phyloP scores from a whole-genome alignment of 92 coral and sea anemone genomes.

The Zoanthus sociatus region DNA sequence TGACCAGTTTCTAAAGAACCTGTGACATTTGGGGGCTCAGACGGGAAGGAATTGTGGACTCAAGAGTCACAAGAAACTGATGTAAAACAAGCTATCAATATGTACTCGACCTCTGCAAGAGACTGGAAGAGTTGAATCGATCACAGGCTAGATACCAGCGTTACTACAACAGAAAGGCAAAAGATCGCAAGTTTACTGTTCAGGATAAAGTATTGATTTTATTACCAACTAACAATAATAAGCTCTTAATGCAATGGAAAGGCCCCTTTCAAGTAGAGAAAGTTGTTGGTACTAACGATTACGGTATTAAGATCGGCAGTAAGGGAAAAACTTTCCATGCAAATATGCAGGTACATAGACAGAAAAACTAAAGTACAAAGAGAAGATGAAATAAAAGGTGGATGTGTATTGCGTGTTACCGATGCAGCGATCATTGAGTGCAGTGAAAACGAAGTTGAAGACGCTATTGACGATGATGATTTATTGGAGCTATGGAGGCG shows the following conservation, averaged over 20 bases:
- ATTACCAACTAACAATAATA: slow-evolving; percentile 40
- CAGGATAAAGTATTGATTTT: too few species aligned
- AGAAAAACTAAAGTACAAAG: slow-evolving; percentile 3
- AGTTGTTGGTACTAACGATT: not conserved
- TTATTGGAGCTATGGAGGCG: too few species aligned
- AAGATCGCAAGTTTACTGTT: too few species aligned
- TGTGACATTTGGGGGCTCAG: too few species aligned
- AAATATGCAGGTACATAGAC: slow-evolving; percentile 45
- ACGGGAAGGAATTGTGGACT: not conserved
- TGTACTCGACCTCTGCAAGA: not conserved
- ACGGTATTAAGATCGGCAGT: too few species aligned
- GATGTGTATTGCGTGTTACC: slow-evolving; percentile 22
- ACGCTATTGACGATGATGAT: too few species aligned
- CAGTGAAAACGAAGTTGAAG: slow-evolving; percentile 17
- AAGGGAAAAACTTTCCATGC: slow-evolving; percentile 44
- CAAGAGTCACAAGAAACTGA: too few species aligned
- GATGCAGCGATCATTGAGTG: slow-evolving; percentile 44
- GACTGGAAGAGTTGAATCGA: too few species aligned
- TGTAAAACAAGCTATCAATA: too few species aligned
- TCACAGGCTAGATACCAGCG: too few species aligned
- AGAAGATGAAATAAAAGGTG: slow-evolving; percentile 1
- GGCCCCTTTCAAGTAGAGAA: slow-evolving; percentile 42
- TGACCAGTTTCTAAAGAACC: too few species aligned
- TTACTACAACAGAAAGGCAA: too few species aligned
- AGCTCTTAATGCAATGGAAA: slow-evolving; percentile 53